phyloP scores from a whole-genome alignment of 2,113 vertebrate genomes.

The Accipiter virgatus region DNA sequence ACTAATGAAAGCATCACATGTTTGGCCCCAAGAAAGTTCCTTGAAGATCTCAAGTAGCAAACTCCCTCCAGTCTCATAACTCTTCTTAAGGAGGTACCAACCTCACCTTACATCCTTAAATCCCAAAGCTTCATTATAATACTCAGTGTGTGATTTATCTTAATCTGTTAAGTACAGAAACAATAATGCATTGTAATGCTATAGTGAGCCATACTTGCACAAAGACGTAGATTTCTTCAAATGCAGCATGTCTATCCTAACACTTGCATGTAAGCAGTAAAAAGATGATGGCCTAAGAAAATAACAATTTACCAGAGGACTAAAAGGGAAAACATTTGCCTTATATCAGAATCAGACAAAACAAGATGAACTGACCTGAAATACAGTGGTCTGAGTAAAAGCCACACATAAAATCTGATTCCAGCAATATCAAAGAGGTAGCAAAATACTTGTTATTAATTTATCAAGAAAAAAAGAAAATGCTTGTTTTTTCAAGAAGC shows the following conservation, averaged over 20 bases:
- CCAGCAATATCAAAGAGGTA: not conserved
- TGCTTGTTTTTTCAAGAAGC: not conserved
- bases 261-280: not conserved
- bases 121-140: not conserved
- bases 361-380: not conserved
- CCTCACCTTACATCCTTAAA: not conserved
- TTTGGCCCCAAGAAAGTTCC: not conserved
- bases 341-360: not conserved
- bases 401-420: not conserved
- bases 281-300: not conserved
- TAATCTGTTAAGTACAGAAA: not conserved
- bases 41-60: not conserved
- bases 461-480: slow-evolving; percentile 5
- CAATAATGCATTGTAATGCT: not conserved
- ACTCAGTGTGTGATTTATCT: not conserved
- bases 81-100: not conserved
- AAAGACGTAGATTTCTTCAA: not conserved
- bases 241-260: not conserved
- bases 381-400: not conserved
- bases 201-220: not conserved
- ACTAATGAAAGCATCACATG: not conserved
- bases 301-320: not conserved
- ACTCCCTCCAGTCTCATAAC: not conserved
- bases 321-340: not conserved
- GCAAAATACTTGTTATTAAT: not conserved